phyloP scores from a whole-genome alignment of 2,888 invertebrate genomes.

The Kryphioiulus occultus region DNA sequence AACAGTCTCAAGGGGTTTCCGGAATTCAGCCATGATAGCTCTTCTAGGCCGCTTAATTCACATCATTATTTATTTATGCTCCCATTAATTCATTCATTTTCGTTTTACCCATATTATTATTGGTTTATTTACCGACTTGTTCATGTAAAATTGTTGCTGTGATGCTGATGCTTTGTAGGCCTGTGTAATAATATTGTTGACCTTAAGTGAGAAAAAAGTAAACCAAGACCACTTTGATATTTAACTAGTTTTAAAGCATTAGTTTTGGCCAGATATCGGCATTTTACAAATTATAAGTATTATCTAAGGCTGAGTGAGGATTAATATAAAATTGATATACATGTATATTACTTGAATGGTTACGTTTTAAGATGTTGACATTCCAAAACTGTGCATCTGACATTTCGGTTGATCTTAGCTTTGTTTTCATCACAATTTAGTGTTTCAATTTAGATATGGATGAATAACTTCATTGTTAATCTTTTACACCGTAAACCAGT shows the following conservation, averaged over 20 bases:
- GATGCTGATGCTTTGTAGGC: constrained; percentile 31
- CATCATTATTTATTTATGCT: not conserved
- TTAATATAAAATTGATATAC: not conserved
- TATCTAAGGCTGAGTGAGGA: not conserved
- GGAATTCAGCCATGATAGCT: constrained; percentile 51
- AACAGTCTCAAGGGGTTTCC: constrained; percentile 48
- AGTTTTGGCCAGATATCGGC: no score
- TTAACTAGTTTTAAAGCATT: not conserved
- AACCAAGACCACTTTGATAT: not conserved
- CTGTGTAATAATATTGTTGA: not conserved
- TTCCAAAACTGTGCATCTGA: not conserved
- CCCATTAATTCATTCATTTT: constrained; percentile 10
- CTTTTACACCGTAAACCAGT: not conserved
- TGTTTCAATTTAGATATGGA: not conserved
- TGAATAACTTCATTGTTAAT: not conserved
- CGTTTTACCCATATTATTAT: not conserved
- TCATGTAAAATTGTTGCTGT: not conserved
- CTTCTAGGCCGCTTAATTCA: constrained; percentile 11
- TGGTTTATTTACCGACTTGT: not conserved
- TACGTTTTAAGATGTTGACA: not conserved
- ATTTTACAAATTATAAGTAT: not conserved
- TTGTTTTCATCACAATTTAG: not conserved
- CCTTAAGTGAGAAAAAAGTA: not conserved
- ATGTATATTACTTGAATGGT: not conserved
- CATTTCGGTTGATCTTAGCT: not conserved